These are phyloP conservation scores for Paragorgia papillata DNA, from an alignment of 92 coral and sea anemone species.

Conservation along the genomic window DNA sequence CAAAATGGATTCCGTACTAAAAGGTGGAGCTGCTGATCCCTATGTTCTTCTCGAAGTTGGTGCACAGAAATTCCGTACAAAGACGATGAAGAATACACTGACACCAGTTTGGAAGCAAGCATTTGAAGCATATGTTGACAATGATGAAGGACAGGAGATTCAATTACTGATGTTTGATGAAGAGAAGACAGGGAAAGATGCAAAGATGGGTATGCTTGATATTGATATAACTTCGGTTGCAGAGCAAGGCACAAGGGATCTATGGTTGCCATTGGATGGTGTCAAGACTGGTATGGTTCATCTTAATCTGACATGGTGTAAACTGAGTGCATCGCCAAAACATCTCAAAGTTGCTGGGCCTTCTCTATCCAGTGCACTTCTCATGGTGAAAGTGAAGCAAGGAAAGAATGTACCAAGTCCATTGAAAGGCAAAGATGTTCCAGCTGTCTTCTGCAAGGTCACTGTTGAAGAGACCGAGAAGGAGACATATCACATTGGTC, in stretches of 20 bases:
- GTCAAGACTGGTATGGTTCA: constrained; percentile 81
- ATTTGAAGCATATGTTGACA: constrained; percentile 91
- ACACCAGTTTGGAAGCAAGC: constrained; percentile 92
- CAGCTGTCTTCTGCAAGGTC: constrained; percentile 82
- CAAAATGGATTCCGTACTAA: constrained; percentile 81
- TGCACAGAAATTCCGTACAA: constrained; percentile 90
- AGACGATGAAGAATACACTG: constrained; percentile 66
- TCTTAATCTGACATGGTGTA: constrained; percentile 72
- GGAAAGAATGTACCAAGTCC: constrained; percentile 73
- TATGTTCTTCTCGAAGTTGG: constrained; percentile 77
- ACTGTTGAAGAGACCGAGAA: constrained; percentile 70
- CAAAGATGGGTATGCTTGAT: constrained; percentile 75
- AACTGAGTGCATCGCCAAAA: constrained; percentile 55
- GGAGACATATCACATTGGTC: constrained; percentile 82
- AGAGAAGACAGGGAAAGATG: constrained; percentile 81
- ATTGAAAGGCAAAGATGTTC: constrained; percentile 60
- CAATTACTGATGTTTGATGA: constrained; percentile 77
- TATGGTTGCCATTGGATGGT: constrained; percentile 94
- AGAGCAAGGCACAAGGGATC: constrained; percentile 73
- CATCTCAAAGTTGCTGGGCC: constrained; percentile 60
- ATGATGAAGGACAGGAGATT: constrained; percentile 83
- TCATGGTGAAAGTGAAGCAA: constrained; percentile 77
- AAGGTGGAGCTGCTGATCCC: constrained; percentile 94
- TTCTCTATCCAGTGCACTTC: constrained; percentile 75
- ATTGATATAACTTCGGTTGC: constrained; percentile 79